Conservation (phyloP, 2,797 vertebrate species). For the Anolis apletophallus region DNA sequence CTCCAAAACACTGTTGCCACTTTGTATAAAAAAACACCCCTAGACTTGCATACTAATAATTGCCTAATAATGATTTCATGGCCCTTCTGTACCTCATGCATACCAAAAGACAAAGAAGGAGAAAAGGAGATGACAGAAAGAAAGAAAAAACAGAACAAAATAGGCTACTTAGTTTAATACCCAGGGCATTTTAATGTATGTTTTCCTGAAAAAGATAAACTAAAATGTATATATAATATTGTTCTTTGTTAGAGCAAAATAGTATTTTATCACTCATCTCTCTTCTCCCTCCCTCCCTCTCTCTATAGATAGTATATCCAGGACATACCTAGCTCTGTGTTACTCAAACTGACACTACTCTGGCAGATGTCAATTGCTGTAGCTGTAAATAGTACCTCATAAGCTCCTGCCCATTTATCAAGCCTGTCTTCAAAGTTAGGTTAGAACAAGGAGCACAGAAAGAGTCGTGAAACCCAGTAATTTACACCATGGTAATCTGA, state of each 20-base stretch:
- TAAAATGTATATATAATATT: background rate
- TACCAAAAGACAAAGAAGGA: rapidly evolving
- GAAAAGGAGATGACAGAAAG: rapidly evolving
- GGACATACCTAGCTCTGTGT: background rate
- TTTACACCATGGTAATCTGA: background rate
- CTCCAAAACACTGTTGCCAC: constrained; percentile 45
- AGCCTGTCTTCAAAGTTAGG: background rate
- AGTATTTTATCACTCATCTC: background rate
- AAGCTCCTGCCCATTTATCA: background rate
- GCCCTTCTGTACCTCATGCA: constrained; percentile 18
- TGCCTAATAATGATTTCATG: constrained; percentile 34
- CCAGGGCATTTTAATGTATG: background rate
- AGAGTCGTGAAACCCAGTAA: background rate
- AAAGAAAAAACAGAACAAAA: background rate
- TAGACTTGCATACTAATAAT: constrained; percentile 41
- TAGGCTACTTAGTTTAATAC: background rate
- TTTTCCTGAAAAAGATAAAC: background rate
- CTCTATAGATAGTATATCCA: background rate
- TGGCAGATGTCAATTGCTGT: background rate
- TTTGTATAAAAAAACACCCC: constrained; percentile 6
- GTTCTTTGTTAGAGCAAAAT: background rate
- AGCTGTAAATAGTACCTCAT: background rate
- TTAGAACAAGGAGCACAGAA: background rate
- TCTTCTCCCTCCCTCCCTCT: too few species aligned
- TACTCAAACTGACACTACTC: background rate